Conservation (phyloP, 37 sponge, comb jelly and placozoan genomes). For the Petrosia ficiformis region DNA sequence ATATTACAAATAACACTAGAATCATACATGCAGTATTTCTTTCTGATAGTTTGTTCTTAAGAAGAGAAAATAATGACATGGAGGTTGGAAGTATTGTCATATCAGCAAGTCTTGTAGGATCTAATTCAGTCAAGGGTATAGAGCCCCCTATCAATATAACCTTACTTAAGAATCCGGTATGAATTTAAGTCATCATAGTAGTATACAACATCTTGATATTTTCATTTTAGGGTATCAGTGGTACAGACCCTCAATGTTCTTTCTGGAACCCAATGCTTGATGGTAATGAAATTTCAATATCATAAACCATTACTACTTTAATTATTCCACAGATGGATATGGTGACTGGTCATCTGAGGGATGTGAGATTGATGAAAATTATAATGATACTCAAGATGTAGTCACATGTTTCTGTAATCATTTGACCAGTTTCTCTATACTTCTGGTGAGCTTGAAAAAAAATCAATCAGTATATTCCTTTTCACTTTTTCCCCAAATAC, state of each 20-base stretch:
- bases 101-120: constrained; percentile 15
- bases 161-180: constrained; percentile 12
- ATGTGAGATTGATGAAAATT: not conserved
- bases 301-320: not conserved
- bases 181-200: no score
- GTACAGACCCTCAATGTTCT: constrained; percentile 11
- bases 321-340: constrained; percentile 5
- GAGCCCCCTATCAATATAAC: constrained; percentile 4
- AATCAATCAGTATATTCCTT: not conserved
- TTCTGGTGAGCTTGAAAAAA: not conserved
- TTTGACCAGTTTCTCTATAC: constrained; percentile 3
- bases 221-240: not conserved
- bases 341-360: constrained; percentile 57
- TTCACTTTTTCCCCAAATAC: not conserved
- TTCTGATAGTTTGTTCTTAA: constrained; percentile 13
- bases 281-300: not conserved
- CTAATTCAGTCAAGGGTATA: not conserved
- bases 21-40: constrained; percentile 5
- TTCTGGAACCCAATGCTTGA: constrained; percentile 52
- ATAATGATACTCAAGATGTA: not conserved
- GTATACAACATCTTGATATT: not conserved
- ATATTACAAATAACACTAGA: not conserved
- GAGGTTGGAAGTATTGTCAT: constrained; percentile 26
- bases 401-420: constrained; percentile 7
- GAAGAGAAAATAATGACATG: not conserved